Base-by-base conservation (phyloP, 2,113 vertebrate species). In the Mastomys coucha region DNA sequence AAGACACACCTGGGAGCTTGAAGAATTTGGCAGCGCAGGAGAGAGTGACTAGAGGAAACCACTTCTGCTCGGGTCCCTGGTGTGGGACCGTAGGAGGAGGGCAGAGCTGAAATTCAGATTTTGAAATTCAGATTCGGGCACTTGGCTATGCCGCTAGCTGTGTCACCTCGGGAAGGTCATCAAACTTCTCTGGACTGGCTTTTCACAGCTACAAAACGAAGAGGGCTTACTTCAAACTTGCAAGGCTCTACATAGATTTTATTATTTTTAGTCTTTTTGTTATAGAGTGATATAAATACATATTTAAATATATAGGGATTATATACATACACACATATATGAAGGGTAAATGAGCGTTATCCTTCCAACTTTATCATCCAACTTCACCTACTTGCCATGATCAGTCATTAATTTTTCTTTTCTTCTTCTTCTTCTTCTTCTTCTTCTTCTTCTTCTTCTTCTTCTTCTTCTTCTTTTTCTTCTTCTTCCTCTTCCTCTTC, bases 161-260 rank as follows among this genome's bases (percentile, higher is more conserved):
- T 95, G 89, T 96, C 87, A 63, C 31, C 70, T 93, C 7, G 65
- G 28, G 53, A 58, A 89, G n/a, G 60, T 56, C 89, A 26, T 13
- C 70, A 72, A 56, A 85, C 53, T 60, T 92, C 95, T 96, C 94
- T 97, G 89, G 51, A 10, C 56, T 88, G 26, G 4, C 42, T 93
- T 91, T 81, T 86, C 87, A 93, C 73, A 56, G 28, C 58, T 77
- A 33, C 65, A 51, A 76, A 91, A 80, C 45, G 77, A 85, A 90
- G 12, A 82, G 22, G 28, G 20, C 31, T 67, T 87, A 24, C 24
- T 72, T 77, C 45, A 89, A 16, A 77, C 45, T 72, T 51, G 16
- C 58, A 93, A 77, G 73, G 19, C 56, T 82, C 77, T 12, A 51
- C 31, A n/a, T 89, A 88, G 65, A 53, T 26, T 88, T 92, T 42